Evolutionary conservation across 2,113 vertebrate genomes (phyloP).

Genomic region (Nematolebias whitei): DNA sequence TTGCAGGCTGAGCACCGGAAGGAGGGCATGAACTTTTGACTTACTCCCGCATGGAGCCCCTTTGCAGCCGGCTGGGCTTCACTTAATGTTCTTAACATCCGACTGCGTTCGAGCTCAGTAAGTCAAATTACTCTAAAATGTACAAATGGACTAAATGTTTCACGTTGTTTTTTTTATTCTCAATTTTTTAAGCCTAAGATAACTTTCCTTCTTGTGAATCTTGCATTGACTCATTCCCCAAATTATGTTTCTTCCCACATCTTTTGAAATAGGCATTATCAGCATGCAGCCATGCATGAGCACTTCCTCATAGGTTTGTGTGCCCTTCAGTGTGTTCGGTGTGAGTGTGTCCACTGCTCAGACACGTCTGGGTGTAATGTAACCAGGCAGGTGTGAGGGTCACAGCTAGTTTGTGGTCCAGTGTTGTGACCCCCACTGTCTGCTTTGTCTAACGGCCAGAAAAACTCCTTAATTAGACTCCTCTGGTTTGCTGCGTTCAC

Average conservation of each 20-base stretch:
- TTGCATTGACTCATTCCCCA: background rate
- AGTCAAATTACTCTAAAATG: conserved; percentile 13
- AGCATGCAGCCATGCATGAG: background rate
- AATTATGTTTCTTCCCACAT: background rate
- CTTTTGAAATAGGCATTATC: background rate
- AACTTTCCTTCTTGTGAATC: background rate
- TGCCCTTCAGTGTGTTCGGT: conserved; percentile 22
- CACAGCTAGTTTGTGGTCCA: conserved; percentile 71
- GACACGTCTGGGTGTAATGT: conserved; percentile 65
- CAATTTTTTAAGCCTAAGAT: no score
- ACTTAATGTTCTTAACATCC: conserved; percentile 41
- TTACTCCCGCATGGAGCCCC: conserved; percentile 50
- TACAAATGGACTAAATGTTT: no score
- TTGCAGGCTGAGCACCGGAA: conserved; percentile 82
- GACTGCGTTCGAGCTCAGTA: conserved; percentile 1
- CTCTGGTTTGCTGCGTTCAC: conserved; percentile 53
- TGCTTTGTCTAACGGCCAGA: conserved; percentile 70
- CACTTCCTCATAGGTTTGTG: conserved; percentile 21
- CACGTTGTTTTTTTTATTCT: background rate
- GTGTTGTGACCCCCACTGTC: conserved; percentile 69
- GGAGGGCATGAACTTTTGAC: conserved; percentile 84
- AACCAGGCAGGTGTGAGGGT: conserved; percentile 77
- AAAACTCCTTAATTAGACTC: conserved; percentile 72
- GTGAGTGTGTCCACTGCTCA: conserved; percentile 31
- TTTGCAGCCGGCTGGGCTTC: conserved; percentile 25